Evolutionary conservation across 1,140 invertebrate species (phyloP), one percentile per base, ranked within the genome.

Genomic region (Drosophila pachea): DNA sequence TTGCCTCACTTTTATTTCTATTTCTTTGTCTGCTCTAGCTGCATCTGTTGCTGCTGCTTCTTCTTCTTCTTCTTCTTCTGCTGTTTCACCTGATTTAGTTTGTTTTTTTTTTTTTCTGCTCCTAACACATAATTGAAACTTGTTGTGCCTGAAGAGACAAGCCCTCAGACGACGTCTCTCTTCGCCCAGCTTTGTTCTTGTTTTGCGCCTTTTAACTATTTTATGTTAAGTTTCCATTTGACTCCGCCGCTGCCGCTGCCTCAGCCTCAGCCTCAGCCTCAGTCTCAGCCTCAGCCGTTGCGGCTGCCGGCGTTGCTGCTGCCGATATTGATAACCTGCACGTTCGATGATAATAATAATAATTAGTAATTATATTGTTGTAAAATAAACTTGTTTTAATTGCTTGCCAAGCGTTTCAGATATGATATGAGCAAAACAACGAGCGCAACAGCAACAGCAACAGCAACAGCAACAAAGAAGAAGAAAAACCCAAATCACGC

Each of bases 371-470:
- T 84, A 84, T 83, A 83, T 83, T 83, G 79, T 84, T 83, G 79
- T 83, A 84, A 83, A 83, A 83, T 83, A 83, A 83, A 83, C 79
- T 83, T 83, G 79, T 83, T 78, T 83, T 83, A 84, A 83, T 84
- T 83, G 83, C 79, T 62, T 52, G 78, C 78, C 72, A 61, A 76
- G 36, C 33, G 60, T 32, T n/a, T n/a, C 31, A 54, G 68, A 72
- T 68, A 72, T 68, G 69, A 72, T 72, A 72, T 54, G 55, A 32
- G 36, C 29, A 11, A 4, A 53, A 53, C 40, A 60, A 14, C 4
- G 2, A 42, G 14, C 11, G 12, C 11, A 12, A n/a, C 11, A 40
- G 3, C 11, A 40, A 0, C 9, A 42, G 14, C 40, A 42, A 14
- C 4, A 35, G 33, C 33, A 35, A 35, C 4, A 35, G 33, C 33